Evolutionary conservation across 2,888 invertebrate species (phyloP), one percentile per base, ranked within the genome.

Genomic region (Catocala nupta): DNA sequence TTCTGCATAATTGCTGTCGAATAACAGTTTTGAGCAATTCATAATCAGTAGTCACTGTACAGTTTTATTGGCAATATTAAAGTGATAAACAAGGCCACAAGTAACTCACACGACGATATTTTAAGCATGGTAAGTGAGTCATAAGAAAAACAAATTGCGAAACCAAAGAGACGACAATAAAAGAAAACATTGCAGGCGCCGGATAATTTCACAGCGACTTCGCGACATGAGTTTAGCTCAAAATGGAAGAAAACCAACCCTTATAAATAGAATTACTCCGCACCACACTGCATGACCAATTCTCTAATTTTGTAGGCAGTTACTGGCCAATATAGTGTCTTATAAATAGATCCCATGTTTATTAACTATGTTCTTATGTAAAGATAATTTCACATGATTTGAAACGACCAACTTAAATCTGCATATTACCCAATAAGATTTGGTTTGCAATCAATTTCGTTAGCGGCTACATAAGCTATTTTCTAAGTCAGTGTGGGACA

Each of bases 111-210:
- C 45, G 64, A 52, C 59, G 81, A 80, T 87, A 83, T 89, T 90
- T 90, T 83, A 83, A 84, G 82, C 82, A 79, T 81, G 74, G 82
- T 82, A 82, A 84, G 85, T 93, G 93, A 93, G 83, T 93, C 93
- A 93, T 83, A 80, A 73, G 85, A 85, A 89, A 90, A 89, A 87
- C 82, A 82, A 88, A 87, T 73, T 76, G 80, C 77, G 73, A 81
- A 85, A 88, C 80, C 69, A 77, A 85, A 81, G 81, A 81, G 83
- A 83, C 83, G 80, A 84, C 86, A 90, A 88, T 87, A 89, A 92
- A 89, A 91, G 83, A 81, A 88, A 84, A 83, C 70, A 69, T 65
- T 63, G 70, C 83, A 84, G 93, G 93, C 93, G 93, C 93, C 93
- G 85, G 91, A 78, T 89, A 91, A 93, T 90, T 92, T 92, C 84